Percentiles rank a stretch among this genome's conserved stretches.
Conservation (phyloP, 35 echinoderm and acorn worm genomes). For the Ophioderma brevispina region DNA sequence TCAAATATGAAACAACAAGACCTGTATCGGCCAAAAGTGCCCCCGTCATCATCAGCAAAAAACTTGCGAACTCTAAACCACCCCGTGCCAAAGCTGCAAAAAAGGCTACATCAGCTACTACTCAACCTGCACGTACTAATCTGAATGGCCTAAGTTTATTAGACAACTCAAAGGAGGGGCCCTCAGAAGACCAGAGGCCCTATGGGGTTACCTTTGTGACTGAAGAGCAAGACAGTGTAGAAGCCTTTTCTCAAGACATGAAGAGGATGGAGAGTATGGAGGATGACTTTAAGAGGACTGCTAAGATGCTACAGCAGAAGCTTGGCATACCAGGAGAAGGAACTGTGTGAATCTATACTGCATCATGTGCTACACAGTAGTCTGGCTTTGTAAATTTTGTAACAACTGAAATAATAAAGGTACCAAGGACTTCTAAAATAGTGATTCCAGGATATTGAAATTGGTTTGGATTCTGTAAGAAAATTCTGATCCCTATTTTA, state of each 20-base stretch:
- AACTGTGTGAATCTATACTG: conserved; percentile 32
- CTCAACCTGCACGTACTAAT: neutral
- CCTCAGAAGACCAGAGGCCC: conserved; percentile 11
- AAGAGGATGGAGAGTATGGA: conserved; percentile 81
- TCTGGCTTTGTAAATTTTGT: too few species aligned
- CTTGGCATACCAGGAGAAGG: conserved; percentile 74
- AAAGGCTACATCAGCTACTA: neutral
- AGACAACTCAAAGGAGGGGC: neutral
- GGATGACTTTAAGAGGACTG: conserved; percentile 83
- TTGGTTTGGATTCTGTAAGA: too few species aligned
- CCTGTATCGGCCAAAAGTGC: conserved; percentile 73
- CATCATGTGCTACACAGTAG: too few species aligned
- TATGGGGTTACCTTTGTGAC: neutral
- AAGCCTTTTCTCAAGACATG: conserved; percentile 65
- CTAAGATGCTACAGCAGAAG: conserved; percentile 83
- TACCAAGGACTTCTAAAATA: too few species aligned
- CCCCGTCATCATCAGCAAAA: neutral
- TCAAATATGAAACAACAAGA: conserved; percentile 95
- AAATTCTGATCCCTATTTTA: too few species aligned
- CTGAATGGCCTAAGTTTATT: neutral
- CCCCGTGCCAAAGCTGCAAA: conserved; percentile 73
- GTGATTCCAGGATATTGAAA: too few species aligned
- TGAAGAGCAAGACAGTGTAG: neutral
- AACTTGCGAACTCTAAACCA: neutral
- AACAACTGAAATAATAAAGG: too few species aligned